Evolutionary conservation across 2,888 invertebrate species (phyloP), one percentile per base, ranked within the genome.

Genomic region (Zeuzera pyrina): DNA sequence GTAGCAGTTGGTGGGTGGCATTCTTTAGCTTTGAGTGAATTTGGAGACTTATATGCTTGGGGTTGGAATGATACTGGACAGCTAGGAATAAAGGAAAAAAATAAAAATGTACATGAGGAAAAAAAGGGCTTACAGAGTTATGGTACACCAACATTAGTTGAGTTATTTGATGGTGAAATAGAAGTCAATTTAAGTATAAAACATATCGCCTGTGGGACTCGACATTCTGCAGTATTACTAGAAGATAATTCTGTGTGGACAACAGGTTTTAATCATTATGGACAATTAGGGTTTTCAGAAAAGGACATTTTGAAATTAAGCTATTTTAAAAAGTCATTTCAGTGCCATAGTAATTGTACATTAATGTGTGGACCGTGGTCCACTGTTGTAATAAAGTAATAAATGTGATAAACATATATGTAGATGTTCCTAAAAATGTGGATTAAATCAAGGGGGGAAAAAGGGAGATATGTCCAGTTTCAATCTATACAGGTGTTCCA

Each of bases 1-100:
- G 89, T 96, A 31, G 85, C 90, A 28, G 90, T 92, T 22, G 94
- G 93, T 4, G 94, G 94, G 6, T 97, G 95, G 95, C 95, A 96
- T 65, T 91, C 90, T 32, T 86, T 90, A 30, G 94, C 91, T 6
- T 62, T 95, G 4, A 93, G 93, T 45, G 85, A 87, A 51, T 87
- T 85, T 64, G 95, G 94, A 8, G 95, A 95, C 62, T 56, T 95
- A 0, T 97, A 95, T 59, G 85, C 87, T 2, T 97, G 97, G 96
- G 97, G 97, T 4, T 95, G 93, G 91, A 97, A 97, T 71, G 89
- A 91, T 39, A 88, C 87, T 52, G 95, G 96, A 0, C 95, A 97
- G 66, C 71, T 97, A 10, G 96, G 96, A 4, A 65, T 91, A 15
- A 63, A 69, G 16, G 59, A 74, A 37, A 73, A 76, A 36, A 57